Percentiles rank a stretch among this genome's conserved stretches.
Evolutionary conservation across 2,113 vertebrate species (phyloP).

Genomic region (Eudyptes chrysolophus): DNA sequence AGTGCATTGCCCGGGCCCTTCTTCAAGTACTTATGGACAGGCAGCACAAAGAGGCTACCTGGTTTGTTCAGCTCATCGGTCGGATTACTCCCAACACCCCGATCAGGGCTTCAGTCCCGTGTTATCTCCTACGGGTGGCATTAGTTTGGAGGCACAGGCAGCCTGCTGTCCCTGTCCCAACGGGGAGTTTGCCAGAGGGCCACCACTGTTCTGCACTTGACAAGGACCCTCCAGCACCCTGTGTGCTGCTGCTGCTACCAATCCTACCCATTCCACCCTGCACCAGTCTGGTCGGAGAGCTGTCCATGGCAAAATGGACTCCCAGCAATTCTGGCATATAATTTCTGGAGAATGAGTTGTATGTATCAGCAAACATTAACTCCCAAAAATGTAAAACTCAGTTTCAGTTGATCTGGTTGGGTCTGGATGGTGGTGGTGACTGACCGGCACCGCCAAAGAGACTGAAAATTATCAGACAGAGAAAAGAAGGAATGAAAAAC

Average conservation of each 20-base stretch:
- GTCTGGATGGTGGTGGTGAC: background rate
- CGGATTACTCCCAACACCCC: accelerated
- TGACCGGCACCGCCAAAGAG: background rate
- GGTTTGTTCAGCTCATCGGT: background rate
- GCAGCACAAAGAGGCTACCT: background rate
- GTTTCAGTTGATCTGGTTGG: background rate
- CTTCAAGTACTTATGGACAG: background rate
- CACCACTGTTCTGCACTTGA: background rate
- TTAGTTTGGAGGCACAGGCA: background rate
- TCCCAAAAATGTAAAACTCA: background rate
- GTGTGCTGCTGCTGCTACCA: background rate
- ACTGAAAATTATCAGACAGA: background rate
- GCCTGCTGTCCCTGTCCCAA: accelerated
- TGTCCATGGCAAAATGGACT: background rate
- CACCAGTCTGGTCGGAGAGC: background rate
- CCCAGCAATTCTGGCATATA: background rate
- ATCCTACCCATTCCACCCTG: background rate
- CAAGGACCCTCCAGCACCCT: background rate
- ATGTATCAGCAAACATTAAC: background rate
- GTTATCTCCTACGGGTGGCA: accelerated
- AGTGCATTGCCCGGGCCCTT: background rate
- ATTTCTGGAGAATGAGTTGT: background rate
- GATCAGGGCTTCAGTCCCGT: background rate
- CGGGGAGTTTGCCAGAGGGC: accelerated
- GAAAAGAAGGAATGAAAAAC: background rate